Percentiles rank a stretch among this genome's conserved stretches.
Evolutionary conservation across 2,888 invertebrate genomes (phyloP).

Genomic region (Tolmerus cingulatus): DNA sequence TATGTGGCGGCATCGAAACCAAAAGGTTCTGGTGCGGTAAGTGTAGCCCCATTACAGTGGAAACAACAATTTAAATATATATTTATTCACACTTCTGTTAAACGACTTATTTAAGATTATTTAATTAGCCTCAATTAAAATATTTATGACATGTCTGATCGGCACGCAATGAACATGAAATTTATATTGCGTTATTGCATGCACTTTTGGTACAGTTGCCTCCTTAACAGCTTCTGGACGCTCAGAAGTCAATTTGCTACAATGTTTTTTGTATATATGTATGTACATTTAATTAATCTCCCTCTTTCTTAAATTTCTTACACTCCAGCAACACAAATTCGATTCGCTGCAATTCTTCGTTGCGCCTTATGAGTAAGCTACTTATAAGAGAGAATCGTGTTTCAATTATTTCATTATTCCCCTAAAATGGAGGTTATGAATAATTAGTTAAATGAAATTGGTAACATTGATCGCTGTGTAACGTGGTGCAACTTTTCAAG

Average conservation of each 20-base stretch:
- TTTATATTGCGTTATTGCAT: conserved; percentile 25
- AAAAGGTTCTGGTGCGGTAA: conserved; percentile 87
- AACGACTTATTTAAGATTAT: conserved; percentile 19
- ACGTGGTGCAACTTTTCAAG: conserved; percentile 7
- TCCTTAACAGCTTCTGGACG: neutral
- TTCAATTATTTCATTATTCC: conserved; percentile 11
- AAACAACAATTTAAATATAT: neutral
- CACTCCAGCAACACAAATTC: neutral
- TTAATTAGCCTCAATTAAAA: conserved; percentile 40
- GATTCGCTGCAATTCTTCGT: neutral
- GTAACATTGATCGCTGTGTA: neutral
- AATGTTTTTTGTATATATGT: conserved; percentile 5
- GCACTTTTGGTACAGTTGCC: conserved; percentile 33
- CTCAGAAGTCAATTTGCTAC: neutral
- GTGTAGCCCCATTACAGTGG: conserved; percentile 53
- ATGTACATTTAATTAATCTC: conserved; percentile 3
- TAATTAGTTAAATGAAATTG: conserved; percentile 25
- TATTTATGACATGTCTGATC: conserved; percentile 43
- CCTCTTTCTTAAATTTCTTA: neutral
- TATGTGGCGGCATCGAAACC: conserved; percentile 98
- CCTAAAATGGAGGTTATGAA: conserved; percentile 29
- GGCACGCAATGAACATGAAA: conserved; percentile 35
- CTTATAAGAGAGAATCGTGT: neutral
- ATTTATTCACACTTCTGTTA: neutral
- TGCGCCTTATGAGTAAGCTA: conserved; percentile 1